Evolutionary conservation across 2,888 invertebrate genomes (phyloP), one percentile per base, ranked within the genome.

Genomic region (Xanthia togata): DNA sequence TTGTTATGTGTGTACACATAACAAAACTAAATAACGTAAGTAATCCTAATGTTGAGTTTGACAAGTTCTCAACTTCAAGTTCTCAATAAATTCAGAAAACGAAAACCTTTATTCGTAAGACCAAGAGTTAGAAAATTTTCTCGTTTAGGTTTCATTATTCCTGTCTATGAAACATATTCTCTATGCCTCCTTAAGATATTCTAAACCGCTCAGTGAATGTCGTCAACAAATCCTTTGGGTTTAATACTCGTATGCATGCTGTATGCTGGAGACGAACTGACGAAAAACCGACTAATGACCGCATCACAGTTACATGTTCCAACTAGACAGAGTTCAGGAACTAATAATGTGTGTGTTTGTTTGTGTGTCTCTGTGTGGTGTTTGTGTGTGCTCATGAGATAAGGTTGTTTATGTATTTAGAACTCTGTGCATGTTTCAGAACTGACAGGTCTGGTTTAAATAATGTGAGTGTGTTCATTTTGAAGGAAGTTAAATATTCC

Each of bases 161-260:
- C 4, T 0, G 12, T 9, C 8, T 31, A 2, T 6, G 11, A 35
- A 70, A n/a, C 20, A 31, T 35, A 20, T 26, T 31, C 1, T 23
- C 26, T 20, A n/a, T 26, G 8, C 14, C 5, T 26, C 14, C 31
- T 47, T 41, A n/a, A 20, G 31, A 11, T 44, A 38, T 64, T 64
- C 41, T 44, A 20, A 44, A 17, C 8, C 17, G 23, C 8, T 5
- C 35, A 23, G 23, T 60, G 14, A 60, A 47, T 38, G 4, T 26
- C 11, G n/a, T 23, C 31, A 4, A 26, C 44, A 41, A 59, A 79
- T 57, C 38, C 47, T 72, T 53, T 38, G 53, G 8, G 53, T 50
- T 65, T 17, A 79, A 55, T 72, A n/a, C n/a, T n/a, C n/a, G n/a
- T n/a, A 71, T 60, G 41, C 44, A 79, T 55, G 38, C 31, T 35